Conservation (phyloP, 2,113 vertebrate species). For the Neopipo cinnamomea region DNA sequence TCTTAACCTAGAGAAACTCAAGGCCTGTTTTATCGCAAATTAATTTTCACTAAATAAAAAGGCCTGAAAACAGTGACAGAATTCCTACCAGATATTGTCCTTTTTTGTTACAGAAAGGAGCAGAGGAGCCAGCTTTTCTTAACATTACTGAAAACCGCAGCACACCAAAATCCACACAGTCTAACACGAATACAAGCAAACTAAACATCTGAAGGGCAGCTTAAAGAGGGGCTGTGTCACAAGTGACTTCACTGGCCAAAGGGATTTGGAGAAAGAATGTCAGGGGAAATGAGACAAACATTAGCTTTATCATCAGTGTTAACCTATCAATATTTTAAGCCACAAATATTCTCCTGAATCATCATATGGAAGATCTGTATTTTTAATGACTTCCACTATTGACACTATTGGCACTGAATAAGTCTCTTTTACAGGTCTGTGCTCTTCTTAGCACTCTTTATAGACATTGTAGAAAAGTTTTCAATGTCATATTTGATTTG, state of each 20-base stretch:
- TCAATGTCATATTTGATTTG: conserved; percentile 13
- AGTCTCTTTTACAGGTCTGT: background rate
- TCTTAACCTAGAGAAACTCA: background rate
- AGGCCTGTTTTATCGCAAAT: background rate
- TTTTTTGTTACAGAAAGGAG: background rate
- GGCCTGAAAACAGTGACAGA: background rate
- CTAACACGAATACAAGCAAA: background rate
- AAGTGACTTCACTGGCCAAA: background rate
- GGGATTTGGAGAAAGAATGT: background rate
- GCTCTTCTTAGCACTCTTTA: background rate
- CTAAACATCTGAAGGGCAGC: background rate
- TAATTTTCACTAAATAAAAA: background rate
- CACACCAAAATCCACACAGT: background rate
- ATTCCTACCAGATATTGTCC: background rate
- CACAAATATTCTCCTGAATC: background rate
- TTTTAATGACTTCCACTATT: background rate
- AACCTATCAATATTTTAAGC: background rate
- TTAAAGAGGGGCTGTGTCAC: background rate
- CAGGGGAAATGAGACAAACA: background rate
- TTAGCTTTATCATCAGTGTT: background rate
- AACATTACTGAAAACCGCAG: background rate
- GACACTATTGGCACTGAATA: background rate
- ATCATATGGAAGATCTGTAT: background rate
- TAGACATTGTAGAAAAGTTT: background rate
- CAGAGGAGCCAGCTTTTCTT: background rate